A percentile compares a stretch with the other conserved stretches of the same genome.
phyloP scores from a whole-genome alignment of 2,797 vertebrate species.

The Liparis tanakae region DNA sequence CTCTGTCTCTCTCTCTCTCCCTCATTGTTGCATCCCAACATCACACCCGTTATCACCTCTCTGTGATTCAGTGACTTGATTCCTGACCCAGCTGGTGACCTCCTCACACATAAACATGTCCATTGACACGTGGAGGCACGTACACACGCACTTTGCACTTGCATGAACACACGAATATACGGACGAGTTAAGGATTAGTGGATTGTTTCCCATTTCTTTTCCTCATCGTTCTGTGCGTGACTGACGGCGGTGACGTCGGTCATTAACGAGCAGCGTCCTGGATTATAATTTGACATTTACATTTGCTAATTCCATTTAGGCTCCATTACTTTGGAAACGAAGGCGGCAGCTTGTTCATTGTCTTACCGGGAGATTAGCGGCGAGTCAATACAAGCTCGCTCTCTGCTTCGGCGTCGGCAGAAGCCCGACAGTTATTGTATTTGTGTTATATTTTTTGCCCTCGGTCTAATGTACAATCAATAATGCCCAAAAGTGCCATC shows the following conservation, averaged over 20 bases:
- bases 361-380: slow-evolving; percentile 1
- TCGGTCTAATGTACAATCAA: not conserved
- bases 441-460: not conserved
- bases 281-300: not conserved
- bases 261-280: not conserved
- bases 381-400: not conserved
- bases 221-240: not conserved
- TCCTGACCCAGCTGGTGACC: slow-evolving; percentile 45
- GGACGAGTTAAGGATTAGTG: not conserved
- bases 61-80: slow-evolving; percentile 43
- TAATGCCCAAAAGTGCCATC: not conserved
- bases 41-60: slow-evolving; percentile 52
- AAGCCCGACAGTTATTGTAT: not conserved
- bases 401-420: not conserved
- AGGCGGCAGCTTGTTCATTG: not conserved
- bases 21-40: slow-evolving; percentile 31
- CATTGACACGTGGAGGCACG: slow-evolving; percentile 7
- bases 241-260: not conserved
- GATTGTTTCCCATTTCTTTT: not conserved
- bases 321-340: not conserved
- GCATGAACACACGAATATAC: not conserved
- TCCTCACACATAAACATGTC: slow-evolving; percentile 26
- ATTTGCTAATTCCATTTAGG: not conserved
- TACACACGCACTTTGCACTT: no score
- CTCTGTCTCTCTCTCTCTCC: slow-evolving; percentile 15